Base-by-base conservation (phyloP, 2,888 invertebrate genomes). In the Tenthredo distinguenda region DNA sequence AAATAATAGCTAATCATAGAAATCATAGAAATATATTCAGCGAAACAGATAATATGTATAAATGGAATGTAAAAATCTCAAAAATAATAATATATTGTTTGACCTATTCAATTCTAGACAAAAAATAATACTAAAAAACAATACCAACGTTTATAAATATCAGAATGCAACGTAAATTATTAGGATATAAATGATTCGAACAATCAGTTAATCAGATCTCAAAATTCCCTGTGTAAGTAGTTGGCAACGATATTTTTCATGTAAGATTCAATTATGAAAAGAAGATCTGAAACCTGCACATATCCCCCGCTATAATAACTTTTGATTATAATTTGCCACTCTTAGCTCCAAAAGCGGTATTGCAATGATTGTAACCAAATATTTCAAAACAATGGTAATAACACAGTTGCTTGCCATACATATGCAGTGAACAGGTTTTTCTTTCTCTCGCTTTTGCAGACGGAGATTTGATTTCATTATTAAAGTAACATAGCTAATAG, bases 311-410 rank as follows among this genome's bases (percentile, higher is more conserved):
- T 77, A 18, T n/a, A 26, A 77, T 50, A 55, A 77, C n/a, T 77
- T 77, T 77, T 77, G 50, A 77, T 77, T 77, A 31, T 77, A 34
- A 55, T 34, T 31, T 77, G 31, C 77, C 77, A 55, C 55, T 55
- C 34, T 55, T 77, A n/a, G 55, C 10, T 31, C 31, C 18, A 26
- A 50, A 77, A 77, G 50, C 55, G 26, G n/a, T 55, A 77, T 55
- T 43, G 43, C 81, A 55, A 26, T 65, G 58, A 81, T 86, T 72
- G 72, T 84, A 58, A 86, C 86, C 82, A 85, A 87, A 86, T 87
- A 86, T 85, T 84, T 83, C 84, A 84, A 79, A 87, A 86, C 86
- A 88, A 87, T 85, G 83, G 83, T 72, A 62, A 84, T 85, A 85
- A 83, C 81, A 77, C 72, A 86, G 43, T 68, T 76, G 58, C 84